Conservation (phyloP, 2,888 invertebrate species). For the Anthoptus insignis region DNA sequence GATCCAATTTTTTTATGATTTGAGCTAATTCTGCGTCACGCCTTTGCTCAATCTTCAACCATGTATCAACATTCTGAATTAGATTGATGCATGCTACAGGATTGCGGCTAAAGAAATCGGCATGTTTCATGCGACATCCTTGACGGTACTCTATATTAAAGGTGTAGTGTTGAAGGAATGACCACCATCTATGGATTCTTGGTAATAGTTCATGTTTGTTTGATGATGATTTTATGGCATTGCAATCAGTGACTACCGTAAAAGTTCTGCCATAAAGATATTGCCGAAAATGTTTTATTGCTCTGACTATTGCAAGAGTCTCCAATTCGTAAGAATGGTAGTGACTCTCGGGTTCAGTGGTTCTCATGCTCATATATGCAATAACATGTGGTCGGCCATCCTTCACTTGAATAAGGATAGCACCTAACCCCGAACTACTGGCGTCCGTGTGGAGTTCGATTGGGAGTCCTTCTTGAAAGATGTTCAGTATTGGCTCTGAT, state of each 20-base stretch:
- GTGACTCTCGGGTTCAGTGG: constrained; percentile 42
- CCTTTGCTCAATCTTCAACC: constrained; percentile 38
- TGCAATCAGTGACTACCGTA: constrained; percentile 48
- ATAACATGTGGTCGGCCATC: constrained; percentile 28
- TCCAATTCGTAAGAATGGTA: constrained; percentile 48
- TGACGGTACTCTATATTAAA: constrained; percentile 45
- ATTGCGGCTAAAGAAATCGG: constrained; percentile 43
- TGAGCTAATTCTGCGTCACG: constrained; percentile 12
- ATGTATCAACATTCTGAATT: constrained; percentile 31
- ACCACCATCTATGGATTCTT: constrained; percentile 54
- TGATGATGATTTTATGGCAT: constrained; percentile 51
- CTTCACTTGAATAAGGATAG: constrained; percentile 32
- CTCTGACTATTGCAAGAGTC: constrained; percentile 45
- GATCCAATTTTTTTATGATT: background rate
- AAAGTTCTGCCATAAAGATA: constrained; percentile 47
- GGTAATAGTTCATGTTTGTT: constrained; percentile 52
- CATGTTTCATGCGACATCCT: constrained; percentile 34
- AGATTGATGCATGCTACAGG: constrained; percentile 13
- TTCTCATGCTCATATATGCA: constrained; percentile 41
- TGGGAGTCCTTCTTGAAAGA: constrained; percentile 23
- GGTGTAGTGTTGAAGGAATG: constrained; percentile 50
- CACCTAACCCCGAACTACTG: constrained; percentile 46
- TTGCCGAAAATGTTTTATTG: constrained; percentile 52
- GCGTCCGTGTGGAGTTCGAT: constrained; percentile 46
- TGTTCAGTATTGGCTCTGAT: constrained; percentile 14